Evolutionary conservation across 2,797 vertebrate species (phyloP).

Genomic region (Sebastes hubbsi): DNA sequence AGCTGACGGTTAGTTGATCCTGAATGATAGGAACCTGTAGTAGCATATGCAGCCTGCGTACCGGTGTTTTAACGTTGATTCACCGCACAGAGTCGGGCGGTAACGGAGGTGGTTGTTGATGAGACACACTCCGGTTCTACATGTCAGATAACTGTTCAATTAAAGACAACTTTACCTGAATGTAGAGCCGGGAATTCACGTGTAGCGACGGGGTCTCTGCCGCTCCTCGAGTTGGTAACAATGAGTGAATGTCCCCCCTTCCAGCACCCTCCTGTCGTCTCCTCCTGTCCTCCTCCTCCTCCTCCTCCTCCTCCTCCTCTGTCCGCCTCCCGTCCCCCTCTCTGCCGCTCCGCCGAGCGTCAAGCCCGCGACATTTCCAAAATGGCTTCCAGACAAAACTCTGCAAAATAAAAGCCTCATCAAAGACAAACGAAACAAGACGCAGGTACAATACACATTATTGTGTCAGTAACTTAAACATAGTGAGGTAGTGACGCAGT

Average conservation of each 20-base stretch:
- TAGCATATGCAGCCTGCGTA: not conserved
- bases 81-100: constrained; percentile 22
- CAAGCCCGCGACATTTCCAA: not conserved
- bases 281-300: constrained; percentile 35
- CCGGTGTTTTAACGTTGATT: constrained; percentile 10
- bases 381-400: constrained; percentile 14
- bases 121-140: not conserved
- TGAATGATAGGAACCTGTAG: constrained; percentile 31
- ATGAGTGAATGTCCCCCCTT: constrained; percentile 65
- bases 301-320: constrained; percentile 27
- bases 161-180: constrained; percentile 62
- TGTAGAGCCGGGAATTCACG: constrained; percentile 36
- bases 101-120: not conserved
- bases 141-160: not conserved
- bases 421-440: not conserved
- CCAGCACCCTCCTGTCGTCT: constrained; percentile 14
- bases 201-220: constrained; percentile 34
- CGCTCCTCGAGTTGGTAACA: constrained; percentile 67
- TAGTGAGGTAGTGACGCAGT: not conserved
- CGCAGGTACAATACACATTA: not conserved
- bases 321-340: not conserved
- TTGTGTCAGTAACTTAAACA: not conserved
- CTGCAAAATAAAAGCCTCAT: constrained; percentile 42
- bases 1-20: constrained; percentile 65
- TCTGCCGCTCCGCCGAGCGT: not conserved